Conservation (phyloP, 2,113 vertebrate genomes). For the Odobenus rosmarus region DNA sequence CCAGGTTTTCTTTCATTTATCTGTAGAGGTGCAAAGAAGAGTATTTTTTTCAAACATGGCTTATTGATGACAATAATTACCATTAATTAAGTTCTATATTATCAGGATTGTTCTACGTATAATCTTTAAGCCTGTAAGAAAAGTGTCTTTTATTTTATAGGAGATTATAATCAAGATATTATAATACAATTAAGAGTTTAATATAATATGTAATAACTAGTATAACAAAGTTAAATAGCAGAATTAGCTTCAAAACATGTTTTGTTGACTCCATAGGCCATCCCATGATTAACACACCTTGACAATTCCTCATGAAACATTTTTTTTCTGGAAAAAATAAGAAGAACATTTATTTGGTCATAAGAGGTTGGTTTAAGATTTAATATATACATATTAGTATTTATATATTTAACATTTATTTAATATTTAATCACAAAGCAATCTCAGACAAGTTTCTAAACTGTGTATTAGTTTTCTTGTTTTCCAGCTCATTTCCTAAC, state of each 20-base stretch:
- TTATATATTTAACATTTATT: too few relatives aligned
- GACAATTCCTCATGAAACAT: background rate
- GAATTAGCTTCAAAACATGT: background rate
- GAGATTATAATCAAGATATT: background rate
- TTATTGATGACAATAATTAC: background rate
- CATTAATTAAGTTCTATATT: background rate
- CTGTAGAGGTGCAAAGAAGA: background rate
- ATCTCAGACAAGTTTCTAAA: background rate
- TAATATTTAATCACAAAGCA: background rate
- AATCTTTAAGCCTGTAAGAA: background rate
- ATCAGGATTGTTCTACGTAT: background rate
- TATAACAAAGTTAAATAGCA: background rate
- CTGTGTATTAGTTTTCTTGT: background rate
- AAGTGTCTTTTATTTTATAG: background rate
- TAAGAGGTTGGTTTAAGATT: background rate
- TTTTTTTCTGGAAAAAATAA: background rate
- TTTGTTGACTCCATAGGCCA: background rate
- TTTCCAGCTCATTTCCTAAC: background rate
- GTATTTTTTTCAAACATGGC: background rate
- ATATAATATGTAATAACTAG: background rate
- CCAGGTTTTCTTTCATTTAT: background rate
- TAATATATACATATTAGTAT: background rate
- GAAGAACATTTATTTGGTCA: background rate
- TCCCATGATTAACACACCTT: background rate
- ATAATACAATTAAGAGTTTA: background rate